Percentiles rank a stretch among this genome's conserved stretches.
Evolutionary conservation across 1,140 invertebrate species (phyloP).

Genomic region (Acromyrmex echinatior): DNA sequence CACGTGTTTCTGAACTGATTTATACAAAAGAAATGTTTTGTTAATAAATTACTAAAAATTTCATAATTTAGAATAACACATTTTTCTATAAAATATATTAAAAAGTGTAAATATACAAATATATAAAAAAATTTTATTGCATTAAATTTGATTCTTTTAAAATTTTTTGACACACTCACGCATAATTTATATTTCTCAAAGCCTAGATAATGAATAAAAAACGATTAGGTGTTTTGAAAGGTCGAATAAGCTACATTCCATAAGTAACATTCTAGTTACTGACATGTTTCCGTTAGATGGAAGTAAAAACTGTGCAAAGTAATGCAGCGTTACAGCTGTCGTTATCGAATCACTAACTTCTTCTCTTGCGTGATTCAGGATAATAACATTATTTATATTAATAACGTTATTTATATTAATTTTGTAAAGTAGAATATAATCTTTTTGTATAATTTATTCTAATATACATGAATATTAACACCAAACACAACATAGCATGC

Average conservation of each 20-base stretch:
- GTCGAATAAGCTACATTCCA: neutral
- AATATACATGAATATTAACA: neutral
- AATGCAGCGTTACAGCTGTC: neutral
- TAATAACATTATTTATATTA: neutral
- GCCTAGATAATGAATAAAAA: neutral
- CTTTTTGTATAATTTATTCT: neutral
- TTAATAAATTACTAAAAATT: neutral
- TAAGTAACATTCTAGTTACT: slow-evolving; percentile 15
- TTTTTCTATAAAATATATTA: neutral
- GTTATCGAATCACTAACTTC: neutral
- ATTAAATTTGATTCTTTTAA: neutral
- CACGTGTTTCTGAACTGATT: neutral
- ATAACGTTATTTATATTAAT: neutral
- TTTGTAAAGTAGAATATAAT: neutral
- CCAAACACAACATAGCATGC: neutral
- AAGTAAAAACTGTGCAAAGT: neutral
- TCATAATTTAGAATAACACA: neutral
- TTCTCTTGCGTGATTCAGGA: neutral
- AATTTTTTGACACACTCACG: neutral
- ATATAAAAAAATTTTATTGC: neutral
- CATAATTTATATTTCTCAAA: slow-evolving; percentile 10
- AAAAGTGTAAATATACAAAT: neutral
- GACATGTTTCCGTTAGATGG: neutral
- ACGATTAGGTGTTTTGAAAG: neutral
- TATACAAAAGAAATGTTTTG: neutral